phyloP scores from a whole-genome alignment of 2,888 invertebrate genomes.

The Strigamia transsilvanica region DNA sequence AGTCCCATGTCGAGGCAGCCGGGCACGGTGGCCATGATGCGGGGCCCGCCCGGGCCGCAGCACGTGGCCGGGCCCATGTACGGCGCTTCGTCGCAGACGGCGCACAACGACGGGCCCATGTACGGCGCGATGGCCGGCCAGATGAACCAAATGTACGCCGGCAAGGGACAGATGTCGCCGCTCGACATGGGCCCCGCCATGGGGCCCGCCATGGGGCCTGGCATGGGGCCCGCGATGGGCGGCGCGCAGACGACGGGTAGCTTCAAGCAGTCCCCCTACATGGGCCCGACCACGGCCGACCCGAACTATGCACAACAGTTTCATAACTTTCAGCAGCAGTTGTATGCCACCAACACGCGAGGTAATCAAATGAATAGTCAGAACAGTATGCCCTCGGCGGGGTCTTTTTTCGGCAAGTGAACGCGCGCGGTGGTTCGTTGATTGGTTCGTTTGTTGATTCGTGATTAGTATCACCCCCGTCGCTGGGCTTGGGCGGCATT shows the following conservation, averaged over 20 bases:
- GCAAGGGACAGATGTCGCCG: constrained; percentile 56
- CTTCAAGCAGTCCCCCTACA: constrained; percentile 79
- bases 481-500: too few relatives aligned
- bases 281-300: constrained; percentile 83
- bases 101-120: constrained; percentile 57
- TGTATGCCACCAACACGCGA: constrained; percentile 86
- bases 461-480: too few relatives aligned
- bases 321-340: constrained; percentile 93
- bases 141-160: constrained; percentile 69
- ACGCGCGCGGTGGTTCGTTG: too few relatives aligned
- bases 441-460: too few relatives aligned
- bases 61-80: constrained; percentile 55
- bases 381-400: constrained; percentile 43
- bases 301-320: constrained; percentile 94
- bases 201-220: constrained; percentile 58
- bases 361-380: constrained; percentile 61
- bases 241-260: constrained; percentile 64
- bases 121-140: constrained; percentile 63
- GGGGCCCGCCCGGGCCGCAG: constrained; percentile 53
- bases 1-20: constrained; percentile 53
- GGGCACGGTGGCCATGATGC: constrained; percentile 51
- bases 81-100: constrained; percentile 53
- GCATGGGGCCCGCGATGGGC: constrained; percentile 58
- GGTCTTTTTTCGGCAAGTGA: constrained; percentile 53
- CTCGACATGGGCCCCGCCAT: constrained; percentile 57